A percentile compares a stretch with the other conserved stretches of the same genome.
Evolutionary conservation across 1,140 invertebrate species (phyloP).

Genomic region (Drosophila neocordata): DNA sequence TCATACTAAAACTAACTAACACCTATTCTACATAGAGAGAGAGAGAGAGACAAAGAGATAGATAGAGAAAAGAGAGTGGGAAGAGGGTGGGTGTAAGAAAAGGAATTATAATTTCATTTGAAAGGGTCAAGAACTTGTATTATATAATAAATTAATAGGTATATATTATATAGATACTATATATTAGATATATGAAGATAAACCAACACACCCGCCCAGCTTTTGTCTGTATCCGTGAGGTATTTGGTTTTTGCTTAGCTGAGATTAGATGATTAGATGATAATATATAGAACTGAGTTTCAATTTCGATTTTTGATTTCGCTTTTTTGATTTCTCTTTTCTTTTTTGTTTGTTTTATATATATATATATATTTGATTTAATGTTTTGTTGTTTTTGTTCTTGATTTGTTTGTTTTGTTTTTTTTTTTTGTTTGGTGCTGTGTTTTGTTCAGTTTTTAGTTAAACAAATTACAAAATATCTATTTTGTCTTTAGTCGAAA

Average conservation of each 20-base stretch:
- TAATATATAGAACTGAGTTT: conserved; percentile 51
- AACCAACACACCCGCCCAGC: conserved; percentile 71
- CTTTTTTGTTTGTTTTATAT: conserved; percentile 45
- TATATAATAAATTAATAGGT: conserved; percentile 16
- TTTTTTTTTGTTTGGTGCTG: conserved; percentile 41
- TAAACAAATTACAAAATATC: conserved; percentile 73
- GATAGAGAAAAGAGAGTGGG: neutral
- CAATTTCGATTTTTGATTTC: conserved; percentile 56
- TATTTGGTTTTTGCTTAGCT: conserved; percentile 39
- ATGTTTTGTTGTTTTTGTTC: conserved; percentile 44
- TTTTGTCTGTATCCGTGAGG: conserved; percentile 39
- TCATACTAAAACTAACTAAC: neutral
- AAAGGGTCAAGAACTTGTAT: conserved; percentile 25
- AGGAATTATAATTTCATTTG: neutral
- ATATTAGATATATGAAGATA: conserved; percentile 34
- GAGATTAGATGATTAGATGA: conserved; percentile 56
- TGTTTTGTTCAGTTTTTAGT: conserved; percentile 36
- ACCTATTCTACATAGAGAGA: conserved; percentile 7
- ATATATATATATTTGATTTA: conserved; percentile 30
- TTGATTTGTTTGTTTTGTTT: conserved; percentile 52
- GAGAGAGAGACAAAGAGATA: neutral
- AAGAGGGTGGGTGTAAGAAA: neutral
- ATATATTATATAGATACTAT: conserved; percentile 27
- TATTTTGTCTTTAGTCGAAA: conserved; percentile 77
- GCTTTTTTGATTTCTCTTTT: conserved; percentile 42